Percentiles rank a stretch among this genome's conserved stretches.
phyloP scores from a whole-genome alignment of 2,113 vertebrate genomes.

The Pygoscelis antarcticus region DNA sequence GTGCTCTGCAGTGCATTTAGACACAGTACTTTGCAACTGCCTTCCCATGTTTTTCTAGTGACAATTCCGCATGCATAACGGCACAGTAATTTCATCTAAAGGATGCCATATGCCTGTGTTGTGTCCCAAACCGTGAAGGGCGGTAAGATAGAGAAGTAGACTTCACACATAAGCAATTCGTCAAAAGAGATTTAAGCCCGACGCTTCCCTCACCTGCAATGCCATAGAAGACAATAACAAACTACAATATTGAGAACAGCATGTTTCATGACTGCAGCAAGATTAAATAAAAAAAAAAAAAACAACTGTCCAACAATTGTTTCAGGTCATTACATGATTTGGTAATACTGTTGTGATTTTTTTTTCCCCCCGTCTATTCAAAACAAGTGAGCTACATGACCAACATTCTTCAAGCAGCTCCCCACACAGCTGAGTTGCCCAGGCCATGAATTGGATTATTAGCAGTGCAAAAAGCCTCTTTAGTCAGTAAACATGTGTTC shows the following conservation, averaged over 20 bases:
- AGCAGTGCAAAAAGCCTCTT: neutral
- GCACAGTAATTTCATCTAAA: neutral
- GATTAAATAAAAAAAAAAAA: neutral
- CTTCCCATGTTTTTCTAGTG: neutral
- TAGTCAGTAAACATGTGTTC: neutral
- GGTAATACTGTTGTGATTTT: neutral
- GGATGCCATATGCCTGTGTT: neutral
- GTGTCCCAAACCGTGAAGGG: neutral
- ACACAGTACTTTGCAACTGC: neutral
- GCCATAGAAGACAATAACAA: neutral
- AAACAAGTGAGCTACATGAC: neutral
- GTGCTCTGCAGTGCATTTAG: neutral
- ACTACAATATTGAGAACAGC: neutral
- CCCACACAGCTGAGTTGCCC: neutral
- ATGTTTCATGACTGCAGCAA: neutral
- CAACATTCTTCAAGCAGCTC: neutral
- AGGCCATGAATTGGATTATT: neutral
- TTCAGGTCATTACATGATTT: neutral
- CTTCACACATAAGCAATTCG: neutral
- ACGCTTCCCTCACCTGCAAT: neutral
- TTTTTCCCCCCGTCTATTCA: neutral
- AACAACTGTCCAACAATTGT: neutral
- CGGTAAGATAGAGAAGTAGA: neutral
- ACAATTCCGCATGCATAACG: rapidly evolving
- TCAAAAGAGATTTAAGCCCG: neutral